Evolutionary conservation across 92 coral and sea anemone species (phyloP).

Genomic region (Zoanthus gigantus): DNA sequence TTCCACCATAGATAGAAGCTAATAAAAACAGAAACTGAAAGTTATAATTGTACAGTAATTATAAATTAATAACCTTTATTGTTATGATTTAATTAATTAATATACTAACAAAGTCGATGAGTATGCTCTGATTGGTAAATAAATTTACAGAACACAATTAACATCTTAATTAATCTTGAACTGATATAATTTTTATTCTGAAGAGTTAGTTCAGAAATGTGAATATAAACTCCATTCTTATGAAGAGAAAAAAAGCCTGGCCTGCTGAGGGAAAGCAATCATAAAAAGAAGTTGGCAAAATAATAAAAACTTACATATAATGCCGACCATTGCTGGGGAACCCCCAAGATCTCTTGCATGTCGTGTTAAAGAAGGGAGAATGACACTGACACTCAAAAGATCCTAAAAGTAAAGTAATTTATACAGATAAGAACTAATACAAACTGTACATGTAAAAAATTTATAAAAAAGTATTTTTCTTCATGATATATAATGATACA

Average conservation of each 20-base stretch:
- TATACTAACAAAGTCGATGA: no score
- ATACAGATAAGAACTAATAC: not conserved
- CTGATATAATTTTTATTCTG: no score
- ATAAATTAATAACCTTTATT: not conserved
- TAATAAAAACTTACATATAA: conserved; percentile 66
- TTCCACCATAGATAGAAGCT: conserved; percentile 95
- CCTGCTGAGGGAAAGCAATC: no score
- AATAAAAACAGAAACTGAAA: not conserved
- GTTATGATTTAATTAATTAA: not conserved
- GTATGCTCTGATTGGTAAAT: no score
- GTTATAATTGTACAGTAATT: not conserved
- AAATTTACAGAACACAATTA: no score
- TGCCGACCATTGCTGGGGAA: conserved; percentile 85
- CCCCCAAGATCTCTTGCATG: conserved; percentile 95
- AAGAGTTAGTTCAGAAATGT: no score
- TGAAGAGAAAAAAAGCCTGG: no score
- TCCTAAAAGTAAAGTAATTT: conserved; percentile 63
- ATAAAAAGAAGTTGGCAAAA: no score
- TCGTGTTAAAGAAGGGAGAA: conserved; percentile 83
- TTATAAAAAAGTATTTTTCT: no score
- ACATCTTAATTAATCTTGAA: no score
- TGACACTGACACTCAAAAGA: conserved; percentile 86
- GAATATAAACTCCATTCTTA: no score
- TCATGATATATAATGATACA: no score
- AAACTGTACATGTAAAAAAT: not conserved